A percentile compares a stretch with the other conserved stretches of the same genome.
These are phyloP conservation scores for Patella depressa DNA, from an alignment of 2,888 invertebrate species.

Conservation along the genomic window DNA sequence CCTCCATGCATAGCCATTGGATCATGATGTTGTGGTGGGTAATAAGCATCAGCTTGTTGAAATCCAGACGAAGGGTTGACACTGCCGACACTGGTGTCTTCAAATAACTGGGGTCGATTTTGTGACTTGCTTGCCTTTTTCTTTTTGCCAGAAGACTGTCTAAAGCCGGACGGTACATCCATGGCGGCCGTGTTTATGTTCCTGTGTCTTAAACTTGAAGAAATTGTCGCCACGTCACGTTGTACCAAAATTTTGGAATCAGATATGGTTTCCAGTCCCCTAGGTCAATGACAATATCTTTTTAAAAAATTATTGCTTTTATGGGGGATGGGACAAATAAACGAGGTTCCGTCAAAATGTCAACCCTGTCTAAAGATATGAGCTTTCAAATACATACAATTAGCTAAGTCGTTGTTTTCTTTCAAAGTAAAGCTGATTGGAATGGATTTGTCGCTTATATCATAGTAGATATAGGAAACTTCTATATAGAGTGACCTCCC, in stretches of 20 bases:
- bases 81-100: constrained; percentile 65
- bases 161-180: constrained; percentile 52
- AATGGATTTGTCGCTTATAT: too few species aligned
- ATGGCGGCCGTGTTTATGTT: constrained; percentile 27
- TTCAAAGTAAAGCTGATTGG: too few species aligned
- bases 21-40: constrained; percentile 7
- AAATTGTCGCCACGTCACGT: not conserved
- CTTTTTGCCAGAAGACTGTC: constrained; percentile 54
- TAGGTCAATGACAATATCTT: too few species aligned
- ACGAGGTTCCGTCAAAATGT: too few species aligned
- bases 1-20: constrained; percentile 32
- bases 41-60: constrained; percentile 25
- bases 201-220: too few species aligned
- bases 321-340: too few species aligned
- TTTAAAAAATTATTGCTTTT: too few species aligned
- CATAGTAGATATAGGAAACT: too few species aligned
- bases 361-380: too few species aligned
- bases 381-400: too few species aligned
- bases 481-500: too few species aligned
- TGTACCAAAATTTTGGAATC: not conserved
- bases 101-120: constrained; percentile 63
- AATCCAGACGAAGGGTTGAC: constrained; percentile 37
- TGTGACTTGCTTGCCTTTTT: constrained; percentile 32
- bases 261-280: not conserved
- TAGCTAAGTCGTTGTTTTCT: too few species aligned